Evolutionary conservation across 2,797 vertebrate genomes (phyloP).

Genomic region (Cuculus canorus): DNA sequence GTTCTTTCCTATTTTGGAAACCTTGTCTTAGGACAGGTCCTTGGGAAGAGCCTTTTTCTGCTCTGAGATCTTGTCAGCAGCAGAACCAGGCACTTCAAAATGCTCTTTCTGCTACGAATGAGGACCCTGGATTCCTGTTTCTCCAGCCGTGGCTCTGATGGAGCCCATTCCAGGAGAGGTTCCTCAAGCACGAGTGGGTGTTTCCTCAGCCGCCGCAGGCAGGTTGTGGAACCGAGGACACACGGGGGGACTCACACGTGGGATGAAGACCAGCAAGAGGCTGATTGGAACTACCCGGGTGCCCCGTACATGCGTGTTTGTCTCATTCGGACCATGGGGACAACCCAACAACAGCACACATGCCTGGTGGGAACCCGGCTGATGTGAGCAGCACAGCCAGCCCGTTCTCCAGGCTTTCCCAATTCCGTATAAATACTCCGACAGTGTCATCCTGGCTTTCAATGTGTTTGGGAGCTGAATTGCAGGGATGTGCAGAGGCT

Average conservation of each 20-base stretch:
- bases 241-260: background rate
- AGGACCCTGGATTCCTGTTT: background rate
- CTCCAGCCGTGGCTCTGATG: background rate
- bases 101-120: background rate
- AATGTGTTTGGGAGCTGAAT: background rate
- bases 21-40: background rate
- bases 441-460: background rate
- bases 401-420: background rate
- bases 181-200: background rate
- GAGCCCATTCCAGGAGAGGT: background rate
- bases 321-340: fast-evolving
- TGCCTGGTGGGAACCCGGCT: background rate
- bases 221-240: background rate
- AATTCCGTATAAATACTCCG: background rate
- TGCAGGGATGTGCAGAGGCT: slow-evolving; percentile 20
- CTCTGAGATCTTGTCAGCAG: background rate
- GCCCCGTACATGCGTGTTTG: background rate
- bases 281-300: background rate
- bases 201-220: background rate
- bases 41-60: background rate
- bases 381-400: background rate
- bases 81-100: background rate
- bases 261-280: background rate
- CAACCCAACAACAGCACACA: fast-evolving
- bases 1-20: background rate